Evolutionary conservation across 2,113 vertebrate species (phyloP), one percentile per base, ranked within the genome.

Genomic region (Callionymus lyra): DNA sequence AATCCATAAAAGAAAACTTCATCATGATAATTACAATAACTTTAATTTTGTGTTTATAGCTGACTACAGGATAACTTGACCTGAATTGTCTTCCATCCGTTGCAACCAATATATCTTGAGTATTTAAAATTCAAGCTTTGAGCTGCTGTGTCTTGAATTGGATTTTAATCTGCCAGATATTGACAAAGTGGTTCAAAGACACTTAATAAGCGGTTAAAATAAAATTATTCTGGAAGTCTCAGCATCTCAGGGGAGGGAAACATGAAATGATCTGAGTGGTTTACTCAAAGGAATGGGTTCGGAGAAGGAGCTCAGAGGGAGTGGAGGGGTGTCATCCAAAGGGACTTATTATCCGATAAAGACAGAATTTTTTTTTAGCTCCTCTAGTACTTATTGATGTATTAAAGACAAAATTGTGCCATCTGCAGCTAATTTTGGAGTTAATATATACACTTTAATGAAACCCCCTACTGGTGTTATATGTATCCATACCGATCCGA

Each of bases 281-380:
- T 46, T 65, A 51, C 40, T 56, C 27, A 55, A 63, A 68, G 57
- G 38, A 45, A 31, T 35, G 39, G 56, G 46, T 34, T 21, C 59
- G 49, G 52, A 38, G 32, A 50, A 43, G 33, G 38, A 47, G 49
- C 35, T 19, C 41, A 6, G 63, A 66, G 54, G 50, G 37, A 38
- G 64, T 52, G 56, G 46, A 60, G 36, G 15, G 61, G 74, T 70
- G 70, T 74, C 63, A 50, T 74, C 72, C 65, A 77, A 80, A 58
- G 41, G 81, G 62, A 46, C 51, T 83, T 67, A 78, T 85, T 86
- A 83, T 78, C 70, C 73, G 81, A 86, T 84, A 77, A 77, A 77
- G 82, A 65, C 68, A 27, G 60, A 59, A 45, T 50, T n/a, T n/a
- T n/a, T n/a, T n/a, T 44, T 21, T 37, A 12, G 34, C 47, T 36